A percentile compares a stretch with the other conserved stretches of the same genome.
These are phyloP conservation scores for Microctonus aethiopoides DNA, from an alignment of 2,888 invertebrate genomes.

Conservation along the genomic window DNA sequence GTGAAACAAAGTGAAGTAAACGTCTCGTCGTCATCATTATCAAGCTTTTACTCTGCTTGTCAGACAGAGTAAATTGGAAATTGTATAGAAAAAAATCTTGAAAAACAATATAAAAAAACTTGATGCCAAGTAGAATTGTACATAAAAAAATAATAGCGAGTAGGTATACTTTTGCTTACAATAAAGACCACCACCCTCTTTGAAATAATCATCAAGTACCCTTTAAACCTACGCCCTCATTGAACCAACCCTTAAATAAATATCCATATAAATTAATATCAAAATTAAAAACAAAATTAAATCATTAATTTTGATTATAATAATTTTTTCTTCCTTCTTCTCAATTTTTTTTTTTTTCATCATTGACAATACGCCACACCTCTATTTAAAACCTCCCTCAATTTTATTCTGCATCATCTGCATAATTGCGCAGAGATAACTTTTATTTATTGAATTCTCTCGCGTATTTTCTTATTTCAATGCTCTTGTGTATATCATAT, in stretches of 20 bases:
- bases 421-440: too few relatives aligned
- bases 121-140: background rate
- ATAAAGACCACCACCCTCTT: background rate
- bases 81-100: background rate
- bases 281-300: background rate
- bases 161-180: background rate
- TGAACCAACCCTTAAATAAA: background rate
- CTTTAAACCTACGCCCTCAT: slow-evolving; percentile 20
- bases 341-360: too few relatives aligned
- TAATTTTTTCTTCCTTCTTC: too few relatives aligned
- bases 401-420: too few relatives aligned
- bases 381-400: slow-evolving; percentile 24
- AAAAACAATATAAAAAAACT: slow-evolving; percentile 12
- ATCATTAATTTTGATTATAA: too few relatives aligned
- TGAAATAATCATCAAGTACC: slow-evolving; percentile 7
- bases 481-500: background rate
- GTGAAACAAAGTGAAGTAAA: slow-evolving; percentile 45
- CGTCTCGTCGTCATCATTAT: slow-evolving; percentile 21
- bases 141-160: background rate
- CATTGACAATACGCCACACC: slow-evolving; percentile 40
- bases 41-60: slow-evolving; percentile 15
- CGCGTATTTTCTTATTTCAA: too few relatives aligned
- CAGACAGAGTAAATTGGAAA: background rate
- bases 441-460: too few relatives aligned
- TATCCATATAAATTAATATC: background rate